Evolutionary conservation across 2,797 vertebrate genomes (phyloP), one percentile per base, ranked within the genome.

Genomic region (Podarcis siculus): DNA sequence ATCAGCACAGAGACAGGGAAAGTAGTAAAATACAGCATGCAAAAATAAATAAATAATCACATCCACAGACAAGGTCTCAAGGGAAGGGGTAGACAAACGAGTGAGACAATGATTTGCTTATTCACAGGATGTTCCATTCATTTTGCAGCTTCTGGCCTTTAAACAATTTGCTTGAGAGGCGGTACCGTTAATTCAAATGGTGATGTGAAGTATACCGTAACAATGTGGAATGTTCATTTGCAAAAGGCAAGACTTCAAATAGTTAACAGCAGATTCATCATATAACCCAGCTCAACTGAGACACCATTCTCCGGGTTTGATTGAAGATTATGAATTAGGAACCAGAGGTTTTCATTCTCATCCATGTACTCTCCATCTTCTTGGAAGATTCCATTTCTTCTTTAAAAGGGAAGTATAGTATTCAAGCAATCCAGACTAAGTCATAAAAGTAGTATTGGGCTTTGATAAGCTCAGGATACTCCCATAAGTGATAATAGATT

Each of bases 21-120:
- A 86, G 45, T 69, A n/a, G 83, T 0, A 72, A 79, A n/a, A 87
- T 85, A 90, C 3, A 32, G 30, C 8, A 87, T 87, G 64, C 73
- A 79, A 86, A 94, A 64, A 92, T 92, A 72, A 94, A 92, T 93
- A 78, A 94, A 10, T 39, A 81, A 93, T 91, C 88, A 93, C 67
- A 90, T 75, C 0, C 13, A 75, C 37, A 87, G 61, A 75, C 37
- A 39, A 80, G 32, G 83, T 25, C 72, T 78, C 89, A 95, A 66
- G 25, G 71, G 58, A 88, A 61, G 23, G 49, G 82, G 66, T 91
- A 88, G 90, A 87, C 79, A 92, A 89, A n/a, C 30, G 64, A 80
- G 69, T 76, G 79, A 66, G 92, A 85, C 21, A 89, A 49, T 67
- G 21, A 42, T 39, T 78, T 71, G 49, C 58, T 81, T n/a, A 23